Base-by-base conservation (phyloP, 2,888 invertebrate species). In the Tachina lurida region DNA sequence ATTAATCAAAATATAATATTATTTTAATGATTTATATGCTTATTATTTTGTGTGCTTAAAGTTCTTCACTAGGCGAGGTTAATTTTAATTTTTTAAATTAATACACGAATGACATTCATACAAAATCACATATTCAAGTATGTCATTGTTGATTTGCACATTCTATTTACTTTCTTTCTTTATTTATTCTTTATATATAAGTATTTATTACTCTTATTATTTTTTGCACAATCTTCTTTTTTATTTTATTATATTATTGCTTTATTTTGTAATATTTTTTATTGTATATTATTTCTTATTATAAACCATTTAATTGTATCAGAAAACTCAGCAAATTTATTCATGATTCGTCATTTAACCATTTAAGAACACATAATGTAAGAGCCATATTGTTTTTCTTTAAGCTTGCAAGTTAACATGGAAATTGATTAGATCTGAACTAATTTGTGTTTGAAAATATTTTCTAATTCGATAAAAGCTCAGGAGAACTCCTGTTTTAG, bases 51-150 rank as follows among this genome's bases (percentile, higher is more conserved):
- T 67, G 43, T 65, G 0, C 65, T 67, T 49, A 39, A 43, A 13
- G 49, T 47, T 80, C 47, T 58, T 60, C 22, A 31, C 58, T 49
- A 31, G 10, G 19, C 70, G 71, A 65, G 56, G 73, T 65, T 65
- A 65, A 63, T n/a, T n/a, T n/a, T 22, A 2, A 31, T 41, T 65
- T 47, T 65, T 75, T 56, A 54, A 58, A 41, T 22, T 67, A 41
- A 54, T 68, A 54, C 73, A 13, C 47, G 58, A 71, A 62, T 43
- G 43, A 31, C 31, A 31, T 31, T 31, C 31, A 7, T 31, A 31
- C 5, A 45, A 39, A 15, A 68, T 47, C 62, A 49, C 56, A 49
- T 63, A 52, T 47, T 67, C 43, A 41, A 58, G 43, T 65, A 49
- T 74, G 58, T 12, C 62, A 49, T 31, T 77, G 45, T 15, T 47